Base-by-base conservation (phyloP, 2,888 invertebrate genomes). In the Sycophila texana region DNA sequence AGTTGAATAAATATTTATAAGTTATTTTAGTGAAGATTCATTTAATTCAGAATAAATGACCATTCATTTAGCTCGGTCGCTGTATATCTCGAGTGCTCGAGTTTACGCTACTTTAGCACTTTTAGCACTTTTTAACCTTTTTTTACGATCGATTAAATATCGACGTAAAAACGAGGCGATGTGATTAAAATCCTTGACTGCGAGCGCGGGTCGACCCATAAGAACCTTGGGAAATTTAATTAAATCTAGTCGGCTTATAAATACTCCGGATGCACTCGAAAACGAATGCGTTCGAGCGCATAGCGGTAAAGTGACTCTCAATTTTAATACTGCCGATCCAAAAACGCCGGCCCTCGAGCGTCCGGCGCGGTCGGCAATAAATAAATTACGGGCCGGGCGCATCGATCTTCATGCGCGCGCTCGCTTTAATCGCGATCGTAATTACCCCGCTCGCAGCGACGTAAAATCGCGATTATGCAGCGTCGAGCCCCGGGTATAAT, bases 391-490 rank as follows among this genome's bases (percentile, higher is more conserved):
- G n/a, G 26, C 1, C 16, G 4, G 1, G 53, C 53, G 20, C 65
- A 77, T 77, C 65, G 58, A 77, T 77, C 77, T 65, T 77, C 49
- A 18, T 20, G 20, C n/a, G 39, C 57, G 60, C 49, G 26, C 39
- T 16, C n/a, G 39, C 49, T 67, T 73, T 26, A 66, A 66, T 67
- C 51, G 49, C 67, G 60, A 53, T 73, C 47, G 61, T 78, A 73
- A 78, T 78, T 73, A 60, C 53, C 65, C 63, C 55, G 65, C 3
- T 14, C 13, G 14, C 2, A 13, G 39, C 77, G 73, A 60, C 66
- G 78, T 74, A 67, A 73, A 78, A 73, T 73, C 68, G 73, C 68
- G 73, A 78, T 78, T 61, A 78, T 73, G 73, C 67, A 57, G 49
- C 57, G 47, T n/a, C 18, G n/a, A 16, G 30, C 3, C 47, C 1